These are phyloP conservation scores for Drosophila varians DNA, from an alignment of 1,140 invertebrate species.

Conservation along the genomic window DNA sequence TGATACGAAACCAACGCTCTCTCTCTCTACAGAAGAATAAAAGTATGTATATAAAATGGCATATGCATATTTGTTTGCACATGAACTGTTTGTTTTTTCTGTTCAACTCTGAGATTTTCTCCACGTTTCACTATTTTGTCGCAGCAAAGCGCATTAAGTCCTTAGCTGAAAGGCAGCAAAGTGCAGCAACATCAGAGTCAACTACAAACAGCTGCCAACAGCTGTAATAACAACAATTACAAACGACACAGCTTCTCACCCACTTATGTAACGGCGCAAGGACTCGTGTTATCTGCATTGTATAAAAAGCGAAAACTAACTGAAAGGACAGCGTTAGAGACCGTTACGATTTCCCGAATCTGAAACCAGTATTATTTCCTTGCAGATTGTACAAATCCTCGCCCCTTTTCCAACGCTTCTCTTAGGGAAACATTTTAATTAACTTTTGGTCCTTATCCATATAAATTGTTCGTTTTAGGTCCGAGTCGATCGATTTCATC, in stretches of 20 bases:
- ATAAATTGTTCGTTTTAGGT: not conserved
- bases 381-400: too few relatives aligned
- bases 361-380: too few relatives aligned
- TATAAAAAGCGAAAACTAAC: constrained; percentile 21
- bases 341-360: not conserved
- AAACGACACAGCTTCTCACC: constrained; percentile 34
- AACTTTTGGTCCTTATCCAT: not conserved
- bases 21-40: not conserved
- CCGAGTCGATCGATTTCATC: constrained; percentile 12
- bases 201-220: constrained; percentile 40
- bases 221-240: constrained; percentile 56
- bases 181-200: constrained; percentile 11
- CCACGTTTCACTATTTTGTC: constrained; percentile 9
- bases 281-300: constrained; percentile 24
- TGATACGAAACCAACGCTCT: not conserved
- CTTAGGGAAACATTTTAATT: not conserved
- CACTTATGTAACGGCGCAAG: not conserved
- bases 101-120: not conserved
- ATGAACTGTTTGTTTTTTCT: not conserved
- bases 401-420: not conserved
- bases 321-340: constrained; percentile 35
- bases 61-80: not conserved
- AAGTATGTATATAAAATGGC: too few relatives aligned
- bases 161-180: constrained; percentile 67
- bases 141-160: constrained; percentile 70